A percentile compares a stretch with the other conserved stretches of the same genome.
These are phyloP conservation scores for Ailuropoda melanoleuca DNA, from an alignment of 2,113 vertebrate genomes.

Conservation along the genomic window DNA sequence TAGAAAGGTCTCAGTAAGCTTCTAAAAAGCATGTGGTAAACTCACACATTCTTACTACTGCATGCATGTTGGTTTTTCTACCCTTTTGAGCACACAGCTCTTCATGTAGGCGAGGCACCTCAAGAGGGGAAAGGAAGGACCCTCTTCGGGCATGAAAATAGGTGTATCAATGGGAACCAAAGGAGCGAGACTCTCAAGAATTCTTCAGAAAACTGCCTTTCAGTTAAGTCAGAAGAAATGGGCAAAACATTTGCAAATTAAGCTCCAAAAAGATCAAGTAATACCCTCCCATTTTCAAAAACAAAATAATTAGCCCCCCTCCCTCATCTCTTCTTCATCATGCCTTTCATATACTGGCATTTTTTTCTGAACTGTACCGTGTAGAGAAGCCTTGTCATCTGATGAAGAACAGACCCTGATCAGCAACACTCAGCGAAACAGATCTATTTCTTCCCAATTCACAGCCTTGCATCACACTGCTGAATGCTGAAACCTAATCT, in stretches of 20 bases:
- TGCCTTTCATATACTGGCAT: neutral
- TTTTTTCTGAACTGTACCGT: neutral
- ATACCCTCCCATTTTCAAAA: neutral
- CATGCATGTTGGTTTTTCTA: neutral
- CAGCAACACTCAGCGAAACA: neutral
- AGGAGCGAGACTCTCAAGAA: neutral
- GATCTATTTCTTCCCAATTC: neutral
- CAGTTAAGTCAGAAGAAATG: conserved; percentile 28
- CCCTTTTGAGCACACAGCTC: neutral
- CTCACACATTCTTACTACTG: neutral
- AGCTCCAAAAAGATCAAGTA: conserved; percentile 32
- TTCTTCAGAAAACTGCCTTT: conserved; percentile 14
- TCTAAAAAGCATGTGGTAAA: conserved; percentile 30
- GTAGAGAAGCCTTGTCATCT: neutral
- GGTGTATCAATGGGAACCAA: neutral
- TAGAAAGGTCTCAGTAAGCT: conserved; percentile 33
- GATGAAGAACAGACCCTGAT: neutral
- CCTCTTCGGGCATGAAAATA: neutral
- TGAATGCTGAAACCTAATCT: neutral
- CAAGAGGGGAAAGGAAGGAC: neutral
- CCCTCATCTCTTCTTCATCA: neutral
- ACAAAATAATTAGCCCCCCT: neutral
- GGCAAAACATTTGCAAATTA: neutral
- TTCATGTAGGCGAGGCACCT: neutral
- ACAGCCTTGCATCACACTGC: neutral